phyloP scores from a whole-genome alignment of 2,888 invertebrate species.

The Stenodera caucasica region DNA sequence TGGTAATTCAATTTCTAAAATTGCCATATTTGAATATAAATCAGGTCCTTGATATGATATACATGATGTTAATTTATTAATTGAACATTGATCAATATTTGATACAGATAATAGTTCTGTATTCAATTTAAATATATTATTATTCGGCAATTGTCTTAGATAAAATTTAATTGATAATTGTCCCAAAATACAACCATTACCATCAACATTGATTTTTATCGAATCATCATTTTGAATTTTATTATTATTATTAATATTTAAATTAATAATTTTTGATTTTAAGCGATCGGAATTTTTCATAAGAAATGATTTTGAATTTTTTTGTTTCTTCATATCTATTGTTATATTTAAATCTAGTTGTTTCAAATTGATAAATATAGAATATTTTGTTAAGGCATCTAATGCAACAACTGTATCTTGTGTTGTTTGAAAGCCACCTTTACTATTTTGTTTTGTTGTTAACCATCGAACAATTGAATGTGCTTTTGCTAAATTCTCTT shows the following conservation, averaged over 20 bases:
- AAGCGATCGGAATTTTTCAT: constrained; percentile 57
- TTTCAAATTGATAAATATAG: constrained; percentile 54
- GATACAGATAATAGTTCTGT: constrained; percentile 55
- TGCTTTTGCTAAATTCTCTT: constrained; percentile 59
- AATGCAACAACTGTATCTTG: constrained; percentile 67
- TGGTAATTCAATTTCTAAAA: constrained; percentile 65
- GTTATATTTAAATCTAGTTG: constrained; percentile 55
- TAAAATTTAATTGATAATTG: constrained; percentile 60
- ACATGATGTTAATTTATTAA: constrained; percentile 53
- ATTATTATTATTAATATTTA: constrained; percentile 52
- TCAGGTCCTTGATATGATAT: constrained; percentile 52
- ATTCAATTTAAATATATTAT: constrained; percentile 59
- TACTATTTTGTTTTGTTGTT: constrained; percentile 65
- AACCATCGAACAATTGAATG: constrained; percentile 73
- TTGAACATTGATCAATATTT: constrained; percentile 56
- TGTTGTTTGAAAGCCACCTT: constrained; percentile 76
- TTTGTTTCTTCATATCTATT: constrained; percentile 48
- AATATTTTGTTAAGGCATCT: constrained; percentile 63
- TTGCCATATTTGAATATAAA: constrained; percentile 63
- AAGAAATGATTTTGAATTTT: constrained; percentile 53
- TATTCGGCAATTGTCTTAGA: constrained; percentile 55
- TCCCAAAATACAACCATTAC: constrained; percentile 61
- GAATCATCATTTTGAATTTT: constrained; percentile 11
- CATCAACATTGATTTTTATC: constrained; percentile 56
- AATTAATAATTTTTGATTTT: constrained; percentile 54